Evolutionary conservation across 1,140 invertebrate genomes (phyloP).

Genomic region (Melanaphis sacchari): DNA sequence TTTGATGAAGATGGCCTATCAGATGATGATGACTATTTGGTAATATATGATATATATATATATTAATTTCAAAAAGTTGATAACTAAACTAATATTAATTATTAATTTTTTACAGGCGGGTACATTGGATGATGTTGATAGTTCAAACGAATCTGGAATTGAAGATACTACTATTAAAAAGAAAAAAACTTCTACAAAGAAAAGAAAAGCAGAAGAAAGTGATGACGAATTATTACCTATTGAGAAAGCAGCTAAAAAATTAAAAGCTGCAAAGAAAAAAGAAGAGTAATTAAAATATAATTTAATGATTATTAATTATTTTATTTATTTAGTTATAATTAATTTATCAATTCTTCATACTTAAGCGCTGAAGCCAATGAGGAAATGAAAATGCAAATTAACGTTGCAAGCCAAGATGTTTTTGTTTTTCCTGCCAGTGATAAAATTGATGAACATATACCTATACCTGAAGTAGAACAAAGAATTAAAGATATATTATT

Average conservation of each 20-base stretch:
- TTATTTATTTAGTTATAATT: constrained; percentile 35
- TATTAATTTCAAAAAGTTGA: constrained; percentile 58
- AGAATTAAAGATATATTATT: constrained; percentile 88
- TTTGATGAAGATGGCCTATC: constrained; percentile 60
- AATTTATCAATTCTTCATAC: constrained; percentile 49
- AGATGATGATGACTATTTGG: constrained; percentile 54
- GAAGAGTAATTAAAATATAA: constrained; percentile 67
- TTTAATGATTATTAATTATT: constrained; percentile 39
- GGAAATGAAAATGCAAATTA: constrained; percentile 72
- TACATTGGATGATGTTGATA: constrained; percentile 61
- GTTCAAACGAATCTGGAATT: constrained; percentile 61
- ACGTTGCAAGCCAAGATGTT: constrained; percentile 76
- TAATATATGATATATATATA: constrained; percentile 38
- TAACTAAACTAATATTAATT: constrained; percentile 47
- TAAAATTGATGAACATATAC: constrained; percentile 75
- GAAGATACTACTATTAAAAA: constrained; percentile 62
- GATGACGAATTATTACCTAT: constrained; percentile 81
- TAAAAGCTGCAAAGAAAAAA: constrained; percentile 76
- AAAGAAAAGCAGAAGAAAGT: constrained; percentile 67
- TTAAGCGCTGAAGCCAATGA: constrained; percentile 38
- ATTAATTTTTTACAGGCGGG: constrained; percentile 65
- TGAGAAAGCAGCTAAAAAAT: constrained; percentile 83
- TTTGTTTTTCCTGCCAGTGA: constrained; percentile 79
- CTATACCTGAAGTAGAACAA: constrained; percentile 85
- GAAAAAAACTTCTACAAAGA: constrained; percentile 65